A percentile compares a stretch with the other conserved stretches of the same genome.
Conservation (phyloP, 2,888 invertebrate species). For the Neoitamus cyanurus region DNA sequence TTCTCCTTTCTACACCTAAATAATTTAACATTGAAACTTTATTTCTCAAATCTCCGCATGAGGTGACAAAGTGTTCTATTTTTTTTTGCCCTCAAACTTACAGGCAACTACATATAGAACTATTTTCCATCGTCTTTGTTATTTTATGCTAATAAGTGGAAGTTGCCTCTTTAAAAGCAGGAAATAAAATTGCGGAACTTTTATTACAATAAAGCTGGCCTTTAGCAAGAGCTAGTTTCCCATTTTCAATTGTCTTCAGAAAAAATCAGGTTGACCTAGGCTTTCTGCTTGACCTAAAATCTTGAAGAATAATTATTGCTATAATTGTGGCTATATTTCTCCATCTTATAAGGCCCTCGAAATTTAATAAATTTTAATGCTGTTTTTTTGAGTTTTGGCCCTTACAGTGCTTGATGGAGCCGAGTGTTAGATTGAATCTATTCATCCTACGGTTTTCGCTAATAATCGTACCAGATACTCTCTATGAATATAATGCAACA, state of each 20-base stretch:
- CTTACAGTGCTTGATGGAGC: too few relatives aligned
- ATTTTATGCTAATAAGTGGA: not conserved
- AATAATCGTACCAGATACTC: too few relatives aligned
- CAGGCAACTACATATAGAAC: not conserved
- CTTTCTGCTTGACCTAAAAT: too few relatives aligned
- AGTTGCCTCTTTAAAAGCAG: not conserved
- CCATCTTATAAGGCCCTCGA: too few relatives aligned
- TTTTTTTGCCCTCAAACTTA: not conserved
- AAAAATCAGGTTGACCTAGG: not conserved
- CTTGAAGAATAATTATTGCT: too few relatives aligned
- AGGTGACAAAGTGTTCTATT: not conserved
- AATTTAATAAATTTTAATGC: too few relatives aligned
- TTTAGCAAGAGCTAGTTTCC: not conserved
- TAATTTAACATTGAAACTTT: not conserved
- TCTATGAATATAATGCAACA: too few relatives aligned
- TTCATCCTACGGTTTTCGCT: too few relatives aligned
- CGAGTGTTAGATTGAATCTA: too few relatives aligned
- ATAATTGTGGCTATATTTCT: too few relatives aligned
- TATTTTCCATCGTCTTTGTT: not conserved
- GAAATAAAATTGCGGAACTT: not conserved
- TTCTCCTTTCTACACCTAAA: not conserved
- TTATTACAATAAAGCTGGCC: not conserved
- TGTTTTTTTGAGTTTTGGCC: too few relatives aligned
- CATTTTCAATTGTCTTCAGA: not conserved
- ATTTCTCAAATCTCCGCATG: not conserved